These are phyloP conservation scores for Zootermopsis nevadensis DNA, from an alignment of 2,888 invertebrate species.

Conservation along the genomic window DNA sequence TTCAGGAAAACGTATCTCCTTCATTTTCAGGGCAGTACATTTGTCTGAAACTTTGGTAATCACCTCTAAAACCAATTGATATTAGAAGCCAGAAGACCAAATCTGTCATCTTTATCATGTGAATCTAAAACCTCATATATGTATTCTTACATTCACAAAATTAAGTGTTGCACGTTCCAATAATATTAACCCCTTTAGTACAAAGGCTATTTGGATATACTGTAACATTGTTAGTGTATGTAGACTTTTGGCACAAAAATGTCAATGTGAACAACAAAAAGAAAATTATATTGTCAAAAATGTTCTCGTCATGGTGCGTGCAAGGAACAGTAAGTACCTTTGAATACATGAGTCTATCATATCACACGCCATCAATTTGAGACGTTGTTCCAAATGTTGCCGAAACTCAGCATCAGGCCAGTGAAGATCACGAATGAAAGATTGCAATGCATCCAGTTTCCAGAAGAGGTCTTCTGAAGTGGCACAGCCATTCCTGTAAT, in stretches of 20 bases:
- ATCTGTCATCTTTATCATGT: no score
- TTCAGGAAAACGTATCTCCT: no score
- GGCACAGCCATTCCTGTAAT: slow-evolving; percentile 89
- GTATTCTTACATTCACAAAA: no score
- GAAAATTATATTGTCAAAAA: no score
- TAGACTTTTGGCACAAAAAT: neutral
- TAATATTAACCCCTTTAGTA: neutral
- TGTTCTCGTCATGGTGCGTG: no score
- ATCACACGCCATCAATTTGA: slow-evolving; percentile 98
- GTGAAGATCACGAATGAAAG: slow-evolving; percentile 96
- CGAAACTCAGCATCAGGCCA: slow-evolving; percentile 99
- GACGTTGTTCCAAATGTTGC: slow-evolving; percentile 93
- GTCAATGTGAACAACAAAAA: neutral
- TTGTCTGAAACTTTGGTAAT: no score
- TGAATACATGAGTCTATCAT: slow-evolving; percentile 99
- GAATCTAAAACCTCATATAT: no score
- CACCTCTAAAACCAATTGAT: no score
- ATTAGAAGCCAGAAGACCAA: no score
- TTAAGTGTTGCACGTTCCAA: neutral
- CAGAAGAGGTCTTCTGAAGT: slow-evolving; percentile 99
- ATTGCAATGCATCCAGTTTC: slow-evolving; percentile 98
- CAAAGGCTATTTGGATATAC: neutral
- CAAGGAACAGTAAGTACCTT: slow-evolving; percentile 62
- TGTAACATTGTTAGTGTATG: neutral
- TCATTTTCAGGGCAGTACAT: no score